phyloP scores from a whole-genome alignment of 2,888 invertebrate genomes.

The Sepioteuthis lessoniana region DNA sequence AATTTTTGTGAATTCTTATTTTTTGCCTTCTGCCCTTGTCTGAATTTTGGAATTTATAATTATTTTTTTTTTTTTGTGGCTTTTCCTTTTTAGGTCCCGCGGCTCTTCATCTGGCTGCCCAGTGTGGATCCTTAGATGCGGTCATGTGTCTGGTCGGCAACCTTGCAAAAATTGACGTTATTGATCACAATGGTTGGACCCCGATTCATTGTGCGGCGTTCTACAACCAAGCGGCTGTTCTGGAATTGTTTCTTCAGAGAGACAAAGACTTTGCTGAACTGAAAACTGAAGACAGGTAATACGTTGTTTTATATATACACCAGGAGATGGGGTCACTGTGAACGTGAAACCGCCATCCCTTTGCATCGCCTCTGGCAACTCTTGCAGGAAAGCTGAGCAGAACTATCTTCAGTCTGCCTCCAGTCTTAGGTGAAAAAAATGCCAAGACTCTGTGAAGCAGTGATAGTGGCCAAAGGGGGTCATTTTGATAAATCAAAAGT shows the following conservation, averaged over 20 bases:
- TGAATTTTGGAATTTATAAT: neutral
- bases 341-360: too few species aligned
- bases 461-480: too few species aligned
- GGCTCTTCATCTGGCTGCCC: slow-evolving; percentile 73
- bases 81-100: slow-evolving; percentile 71
- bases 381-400: too few species aligned
- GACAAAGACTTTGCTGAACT: slow-evolving; percentile 71
- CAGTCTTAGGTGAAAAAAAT: too few species aligned
- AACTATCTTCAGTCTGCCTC: too few species aligned
- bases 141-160: slow-evolving; percentile 73
- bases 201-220: slow-evolving; percentile 75
- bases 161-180: slow-evolving; percentile 69
- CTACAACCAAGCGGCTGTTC: slow-evolving; percentile 73
- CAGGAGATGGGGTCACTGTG: neutral
- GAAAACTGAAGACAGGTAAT: slow-evolving; percentile 73
- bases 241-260: slow-evolving; percentile 71
- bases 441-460: too few species aligned
- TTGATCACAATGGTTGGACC: slow-evolving; percentile 74
- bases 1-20: too few species aligned
- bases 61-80: neutral
- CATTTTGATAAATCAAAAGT: too few species aligned
- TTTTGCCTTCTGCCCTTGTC: too few species aligned
- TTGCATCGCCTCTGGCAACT: too few species aligned
- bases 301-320: neutral
- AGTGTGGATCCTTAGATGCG: slow-evolving; percentile 73